Conservation (phyloP, 2,797 vertebrate genomes). For the Tragelaphus oryx region DNA sequence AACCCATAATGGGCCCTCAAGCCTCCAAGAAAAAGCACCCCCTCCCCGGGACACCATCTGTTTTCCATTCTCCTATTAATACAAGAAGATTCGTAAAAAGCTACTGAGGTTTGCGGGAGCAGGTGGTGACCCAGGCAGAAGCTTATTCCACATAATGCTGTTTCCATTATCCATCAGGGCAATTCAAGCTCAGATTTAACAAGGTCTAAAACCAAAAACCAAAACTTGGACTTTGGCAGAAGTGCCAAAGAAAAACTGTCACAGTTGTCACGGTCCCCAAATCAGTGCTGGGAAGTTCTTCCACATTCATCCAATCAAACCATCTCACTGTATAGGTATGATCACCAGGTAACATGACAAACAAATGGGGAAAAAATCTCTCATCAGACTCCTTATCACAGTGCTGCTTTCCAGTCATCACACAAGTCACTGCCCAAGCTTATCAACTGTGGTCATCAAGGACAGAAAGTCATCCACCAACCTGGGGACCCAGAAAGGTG, state of each 20-base stretch:
- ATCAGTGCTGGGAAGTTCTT: background rate
- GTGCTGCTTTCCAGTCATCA: background rate
- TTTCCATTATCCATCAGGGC: background rate
- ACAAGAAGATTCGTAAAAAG: conserved; percentile 36
- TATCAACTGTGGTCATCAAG: background rate
- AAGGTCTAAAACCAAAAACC: background rate
- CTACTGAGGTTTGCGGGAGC: conserved; percentile 42
- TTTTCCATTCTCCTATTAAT: conserved; percentile 28
- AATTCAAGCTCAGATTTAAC: conserved; percentile 9
- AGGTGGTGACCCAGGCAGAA: conserved; percentile 53
- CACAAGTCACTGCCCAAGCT: background rate
- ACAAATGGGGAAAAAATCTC: background rate
- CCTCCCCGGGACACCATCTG: conserved; percentile 15
- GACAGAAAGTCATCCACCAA: background rate
- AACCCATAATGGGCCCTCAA: background rate
- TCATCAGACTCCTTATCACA: background rate
- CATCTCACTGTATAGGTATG: fast-evolving
- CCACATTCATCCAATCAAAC: fast-evolving
- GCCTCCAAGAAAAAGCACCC: conserved; percentile 4
- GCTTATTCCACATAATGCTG: background rate
- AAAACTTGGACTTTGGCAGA: background rate
- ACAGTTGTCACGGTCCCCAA: background rate
- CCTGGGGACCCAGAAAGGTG: background rate
- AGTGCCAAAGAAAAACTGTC: background rate
- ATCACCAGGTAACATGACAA: background rate